These are phyloP conservation scores for Indicator indicator DNA, from an alignment of 2,113 vertebrate species.

Conservation along the genomic window DNA sequence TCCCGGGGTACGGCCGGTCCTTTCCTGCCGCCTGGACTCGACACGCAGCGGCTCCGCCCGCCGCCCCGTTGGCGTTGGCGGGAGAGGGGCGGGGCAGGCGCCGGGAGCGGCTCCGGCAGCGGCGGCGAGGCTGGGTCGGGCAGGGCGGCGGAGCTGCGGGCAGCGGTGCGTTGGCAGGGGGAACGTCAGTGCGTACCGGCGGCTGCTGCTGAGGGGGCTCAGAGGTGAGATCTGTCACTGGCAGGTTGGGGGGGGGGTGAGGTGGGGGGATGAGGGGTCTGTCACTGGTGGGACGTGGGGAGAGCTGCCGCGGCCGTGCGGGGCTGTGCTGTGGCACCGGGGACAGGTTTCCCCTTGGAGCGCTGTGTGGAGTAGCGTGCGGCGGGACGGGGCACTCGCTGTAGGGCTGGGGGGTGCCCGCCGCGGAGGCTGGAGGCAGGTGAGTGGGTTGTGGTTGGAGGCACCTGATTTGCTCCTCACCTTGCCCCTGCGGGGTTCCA, in stretches of 20 bases:
- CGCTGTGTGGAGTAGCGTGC: not conserved
- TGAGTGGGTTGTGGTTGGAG: not conserved
- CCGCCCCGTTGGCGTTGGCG: conserved; percentile 45
- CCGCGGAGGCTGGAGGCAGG: not conserved
- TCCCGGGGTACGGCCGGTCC: not conserved
- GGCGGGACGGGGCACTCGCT: not conserved
- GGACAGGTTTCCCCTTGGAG: not conserved
- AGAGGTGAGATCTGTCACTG: not conserved
- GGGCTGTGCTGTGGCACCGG: not conserved
- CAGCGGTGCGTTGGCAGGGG: not conserved
- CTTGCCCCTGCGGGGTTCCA: not conserved
- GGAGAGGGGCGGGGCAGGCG: not conserved
- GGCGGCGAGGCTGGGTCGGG: not conserved
- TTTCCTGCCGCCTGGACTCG: conserved; percentile 11
- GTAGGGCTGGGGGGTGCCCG: not conserved
- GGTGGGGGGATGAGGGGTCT: not conserved
- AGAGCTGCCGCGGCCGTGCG: no score
- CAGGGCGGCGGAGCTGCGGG: not conserved
- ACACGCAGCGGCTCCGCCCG: conserved; percentile 23
- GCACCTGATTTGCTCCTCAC: not conserved
- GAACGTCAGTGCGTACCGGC: not conserved
- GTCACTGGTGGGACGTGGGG: no score
- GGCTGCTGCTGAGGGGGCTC: not conserved
- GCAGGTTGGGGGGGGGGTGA: not conserved
- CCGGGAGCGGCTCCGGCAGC: not conserved